These are phyloP conservation scores for Eumacrocentrus americanus DNA, from an alignment of 2,888 invertebrate species.

Conservation along the genomic window DNA sequence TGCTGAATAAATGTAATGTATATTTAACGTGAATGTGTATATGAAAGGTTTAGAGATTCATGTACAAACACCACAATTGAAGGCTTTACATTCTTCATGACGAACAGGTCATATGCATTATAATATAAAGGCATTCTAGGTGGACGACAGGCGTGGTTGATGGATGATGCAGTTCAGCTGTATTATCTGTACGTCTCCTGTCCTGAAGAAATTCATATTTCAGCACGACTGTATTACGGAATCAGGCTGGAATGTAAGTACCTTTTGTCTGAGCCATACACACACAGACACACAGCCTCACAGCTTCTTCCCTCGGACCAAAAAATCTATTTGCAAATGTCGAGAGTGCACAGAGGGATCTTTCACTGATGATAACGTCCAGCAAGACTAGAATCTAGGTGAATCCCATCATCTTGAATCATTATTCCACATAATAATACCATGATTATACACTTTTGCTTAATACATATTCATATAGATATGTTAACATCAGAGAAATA, in stretches of 20 bases:
- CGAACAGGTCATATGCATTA: neutral
- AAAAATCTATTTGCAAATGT: slow-evolving; percentile 13
- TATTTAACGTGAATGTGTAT: neutral
- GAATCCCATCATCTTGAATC: no score
- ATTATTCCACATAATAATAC: no score
- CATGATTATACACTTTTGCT: no score
- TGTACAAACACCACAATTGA: no score
- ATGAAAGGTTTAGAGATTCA: neutral
- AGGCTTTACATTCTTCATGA: neutral
- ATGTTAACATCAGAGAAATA: neutral
- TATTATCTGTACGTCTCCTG: no score
- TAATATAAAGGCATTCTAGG: slow-evolving; percentile 1
- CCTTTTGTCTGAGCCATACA: no score
- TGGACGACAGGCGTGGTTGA: slow-evolving; percentile 33
- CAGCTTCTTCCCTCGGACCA: no score
- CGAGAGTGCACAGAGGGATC: slow-evolving; percentile 13
- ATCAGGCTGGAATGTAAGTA: slow-evolving; percentile 34
- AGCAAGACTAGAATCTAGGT: no score
- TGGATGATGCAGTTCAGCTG: slow-evolving; percentile 25
- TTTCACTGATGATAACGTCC: slow-evolving; percentile 9
- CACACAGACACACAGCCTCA: no score
- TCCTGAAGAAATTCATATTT: slow-evolving; percentile 7
- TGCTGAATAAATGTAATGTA: neutral
- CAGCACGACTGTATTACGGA: slow-evolving; percentile 27
- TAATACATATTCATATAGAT: no score